Conservation (phyloP, 2,888 invertebrate genomes). For the Mesorhabditis belari region DNA sequence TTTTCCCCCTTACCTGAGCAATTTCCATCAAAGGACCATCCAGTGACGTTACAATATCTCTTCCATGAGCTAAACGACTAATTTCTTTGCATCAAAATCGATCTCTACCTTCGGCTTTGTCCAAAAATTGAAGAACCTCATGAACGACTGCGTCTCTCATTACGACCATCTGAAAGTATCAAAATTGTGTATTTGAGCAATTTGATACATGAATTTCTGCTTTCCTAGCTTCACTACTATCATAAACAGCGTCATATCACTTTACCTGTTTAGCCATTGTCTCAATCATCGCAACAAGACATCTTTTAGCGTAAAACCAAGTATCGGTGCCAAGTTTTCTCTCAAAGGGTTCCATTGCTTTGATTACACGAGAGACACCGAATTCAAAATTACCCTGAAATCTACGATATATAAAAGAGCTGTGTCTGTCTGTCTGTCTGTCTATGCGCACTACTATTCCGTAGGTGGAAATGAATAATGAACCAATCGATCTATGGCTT, state of each 20-base stretch:
- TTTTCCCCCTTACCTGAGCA: conserved; percentile 46
- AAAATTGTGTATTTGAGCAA: too few relatives aligned
- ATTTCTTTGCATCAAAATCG: neutral
- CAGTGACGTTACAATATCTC: conserved; percentile 73
- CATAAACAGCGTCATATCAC: too few relatives aligned
- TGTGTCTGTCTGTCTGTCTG: too few relatives aligned
- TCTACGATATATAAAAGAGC: neutral
- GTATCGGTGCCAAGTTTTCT: conserved; percentile 94
- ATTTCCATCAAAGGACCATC: conserved; percentile 74
- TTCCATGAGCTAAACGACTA: conserved; percentile 69
- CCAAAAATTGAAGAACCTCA: conserved; percentile 80
- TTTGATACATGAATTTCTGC: too few relatives aligned
- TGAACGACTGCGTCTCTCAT: conserved; percentile 77
- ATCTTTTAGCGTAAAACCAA: conserved; percentile 63
- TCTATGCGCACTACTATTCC: too few relatives aligned
- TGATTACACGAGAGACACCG: conserved; percentile 91
- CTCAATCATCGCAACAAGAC: conserved; percentile 30
- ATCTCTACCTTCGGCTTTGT: conserved; percentile 70
- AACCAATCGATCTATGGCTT: too few relatives aligned
- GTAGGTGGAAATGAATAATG: too few relatives aligned
- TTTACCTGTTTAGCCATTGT: conserved; percentile 62
- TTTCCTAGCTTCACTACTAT: too few relatives aligned
- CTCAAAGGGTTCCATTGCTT: conserved; percentile 86
- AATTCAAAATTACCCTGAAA: conserved; percentile 85
- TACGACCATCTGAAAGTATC: conserved; percentile 81